Conservation (phyloP, 2,113 vertebrate genomes). For the Garra rufa region DNA sequence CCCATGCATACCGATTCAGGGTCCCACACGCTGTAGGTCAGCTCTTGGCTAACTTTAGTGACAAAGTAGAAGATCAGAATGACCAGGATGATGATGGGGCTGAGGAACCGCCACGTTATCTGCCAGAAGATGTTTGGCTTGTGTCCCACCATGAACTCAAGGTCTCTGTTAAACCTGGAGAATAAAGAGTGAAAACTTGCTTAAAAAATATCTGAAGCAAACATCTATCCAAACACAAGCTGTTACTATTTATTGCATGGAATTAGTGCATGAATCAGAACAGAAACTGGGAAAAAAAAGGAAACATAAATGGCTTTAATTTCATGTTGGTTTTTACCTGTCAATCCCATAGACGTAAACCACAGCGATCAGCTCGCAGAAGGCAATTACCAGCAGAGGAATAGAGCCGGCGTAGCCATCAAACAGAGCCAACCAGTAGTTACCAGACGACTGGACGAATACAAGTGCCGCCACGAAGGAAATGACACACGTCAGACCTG, state of each 20-base stretch:
- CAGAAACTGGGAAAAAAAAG: no score
- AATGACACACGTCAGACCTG: conserved; percentile 81
- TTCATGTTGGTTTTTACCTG: conserved; percentile 75
- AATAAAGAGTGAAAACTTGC: no score
- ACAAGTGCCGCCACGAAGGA: conserved; percentile 83
- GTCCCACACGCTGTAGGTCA: conserved; percentile 85
- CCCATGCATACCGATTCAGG: conserved; percentile 79
- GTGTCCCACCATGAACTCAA: conserved; percentile 86
- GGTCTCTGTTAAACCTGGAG: conserved; percentile 87
- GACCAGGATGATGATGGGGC: conserved; percentile 87
- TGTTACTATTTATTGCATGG: background rate
- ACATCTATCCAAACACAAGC: background rate
- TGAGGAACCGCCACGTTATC: conserved; percentile 82
- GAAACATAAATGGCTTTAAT: background rate
- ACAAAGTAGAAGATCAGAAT: conserved; percentile 91
- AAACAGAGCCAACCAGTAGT: conserved; percentile 92
- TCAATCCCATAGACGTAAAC: conserved; percentile 90
- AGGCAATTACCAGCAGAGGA: conserved; percentile 86
- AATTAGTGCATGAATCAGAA: background rate
- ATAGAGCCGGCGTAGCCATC: conserved; percentile 90
- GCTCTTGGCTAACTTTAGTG: conserved; percentile 76
- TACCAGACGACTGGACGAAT: conserved; percentile 86
- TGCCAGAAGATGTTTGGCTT: conserved; percentile 94
- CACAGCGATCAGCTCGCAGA: conserved; percentile 88
- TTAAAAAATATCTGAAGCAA: no score